Evolutionary conservation across 2,888 invertebrate species (phyloP).

Genomic region (Neoscelio sp.): DNA sequence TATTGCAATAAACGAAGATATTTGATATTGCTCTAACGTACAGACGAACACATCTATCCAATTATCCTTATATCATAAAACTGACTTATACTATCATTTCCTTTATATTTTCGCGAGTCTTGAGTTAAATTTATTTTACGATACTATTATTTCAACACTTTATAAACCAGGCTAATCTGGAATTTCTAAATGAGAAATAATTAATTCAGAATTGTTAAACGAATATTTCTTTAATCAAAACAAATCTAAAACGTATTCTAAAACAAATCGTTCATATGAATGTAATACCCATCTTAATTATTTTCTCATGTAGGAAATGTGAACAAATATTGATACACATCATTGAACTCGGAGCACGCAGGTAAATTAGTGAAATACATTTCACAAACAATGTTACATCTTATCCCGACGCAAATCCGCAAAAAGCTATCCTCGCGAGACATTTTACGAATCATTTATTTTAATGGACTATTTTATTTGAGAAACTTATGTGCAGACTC

Average conservation of each 20-base stretch:
- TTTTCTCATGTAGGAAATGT: conserved; percentile 11
- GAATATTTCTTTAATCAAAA: too few species aligned
- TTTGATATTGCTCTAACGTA: conserved; percentile 1
- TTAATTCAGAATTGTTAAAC: conserved; percentile 51
- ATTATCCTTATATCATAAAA: conserved; percentile 23
- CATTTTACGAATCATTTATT: conserved; percentile 45
- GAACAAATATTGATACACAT: conserved; percentile 28
- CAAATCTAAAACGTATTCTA: too few species aligned
- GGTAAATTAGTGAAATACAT: conserved; percentile 36
- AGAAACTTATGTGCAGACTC: not conserved
- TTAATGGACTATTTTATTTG: conserved; percentile 24
- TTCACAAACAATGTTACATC: conserved; percentile 19
- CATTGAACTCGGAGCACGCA: conserved; percentile 11
- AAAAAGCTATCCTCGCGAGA: conserved; percentile 14
- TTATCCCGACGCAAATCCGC: conserved; percentile 8
- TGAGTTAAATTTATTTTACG: conserved; percentile 19
- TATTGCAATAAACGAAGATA: not conserved
- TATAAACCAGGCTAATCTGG: not conserved
- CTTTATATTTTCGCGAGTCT: conserved; percentile 18
- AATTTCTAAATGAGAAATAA: conserved; percentile 22
- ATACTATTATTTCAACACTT: conserved; percentile 28
- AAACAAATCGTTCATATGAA: too few species aligned
- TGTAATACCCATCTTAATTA: conserved; percentile 49
- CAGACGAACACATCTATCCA: conserved; percentile 2
- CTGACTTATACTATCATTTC: not conserved